Conservation (phyloP, 2,888 invertebrate genomes). For the Nematopogon swammerdamellus region DNA sequence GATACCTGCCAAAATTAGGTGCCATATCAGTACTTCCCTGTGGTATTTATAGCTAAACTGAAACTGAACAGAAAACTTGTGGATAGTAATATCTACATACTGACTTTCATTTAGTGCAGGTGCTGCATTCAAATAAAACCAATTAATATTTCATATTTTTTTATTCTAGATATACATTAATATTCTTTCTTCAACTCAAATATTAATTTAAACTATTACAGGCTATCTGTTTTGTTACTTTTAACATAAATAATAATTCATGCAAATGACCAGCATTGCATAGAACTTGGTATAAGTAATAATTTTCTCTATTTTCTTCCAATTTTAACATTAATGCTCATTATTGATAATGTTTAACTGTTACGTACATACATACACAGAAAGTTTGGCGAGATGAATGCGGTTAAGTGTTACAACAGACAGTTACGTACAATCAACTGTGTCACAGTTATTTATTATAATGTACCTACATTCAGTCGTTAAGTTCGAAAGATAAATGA, state of each 20-base stretch:
- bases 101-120: not conserved
- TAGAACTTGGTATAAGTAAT: constrained; percentile 45
- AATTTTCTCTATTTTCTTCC: constrained; percentile 44
- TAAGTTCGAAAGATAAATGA: not conserved
- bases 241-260: constrained; percentile 53
- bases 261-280: constrained; percentile 56
- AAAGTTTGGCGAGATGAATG: not conserved
- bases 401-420: not conserved
- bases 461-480: not conserved
- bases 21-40: no score
- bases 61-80: no score
- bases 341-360: not conserved
- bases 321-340: constrained; percentile 45
- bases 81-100: no score
- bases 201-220: constrained; percentile 56
- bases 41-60: no score
- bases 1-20: no score
- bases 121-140: not conserved
- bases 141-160: constrained; percentile 36
- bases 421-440: not conserved
- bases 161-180: constrained; percentile 59
- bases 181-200: constrained; percentile 56
- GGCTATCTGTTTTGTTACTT: constrained; percentile 39
- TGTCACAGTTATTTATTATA: not conserved
- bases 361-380: not conserved